These are phyloP conservation scores for Orchesella flavescens DNA, from an alignment of 2,888 invertebrate genomes.

Conservation along the genomic window DNA sequence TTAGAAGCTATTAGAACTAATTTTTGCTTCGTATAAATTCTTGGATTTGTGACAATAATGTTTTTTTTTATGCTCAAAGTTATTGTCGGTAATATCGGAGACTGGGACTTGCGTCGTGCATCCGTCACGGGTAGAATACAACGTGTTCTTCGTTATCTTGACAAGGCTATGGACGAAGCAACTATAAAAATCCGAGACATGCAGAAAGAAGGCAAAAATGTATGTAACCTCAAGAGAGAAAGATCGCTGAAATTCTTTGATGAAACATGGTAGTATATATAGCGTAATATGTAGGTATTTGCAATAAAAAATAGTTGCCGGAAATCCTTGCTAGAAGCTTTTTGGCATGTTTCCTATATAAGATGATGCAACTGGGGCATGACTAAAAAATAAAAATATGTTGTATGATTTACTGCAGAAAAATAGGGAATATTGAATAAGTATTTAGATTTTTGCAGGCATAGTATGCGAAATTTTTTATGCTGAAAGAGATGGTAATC, in stretches of 20 bases:
- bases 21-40: neutral
- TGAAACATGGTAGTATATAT: too few relatives aligned
- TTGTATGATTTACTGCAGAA: neutral
- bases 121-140: constrained; percentile 39
- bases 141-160: constrained; percentile 45
- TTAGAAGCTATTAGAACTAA: neutral
- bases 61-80: too few relatives aligned
- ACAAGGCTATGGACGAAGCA: constrained; percentile 50
- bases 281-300: too few relatives aligned
- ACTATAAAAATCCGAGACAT: constrained; percentile 49
- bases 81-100: constrained; percentile 39
- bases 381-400: constrained; percentile 30
- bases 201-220: constrained; percentile 50
- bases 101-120: constrained; percentile 38
- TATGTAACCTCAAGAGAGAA: constrained; percentile 1
- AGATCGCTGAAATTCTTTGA: too few relatives aligned
- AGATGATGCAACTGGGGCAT: constrained; percentile 46
- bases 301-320: neutral
- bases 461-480: neutral
- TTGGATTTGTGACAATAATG: neutral
- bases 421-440: neutral
- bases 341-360: constrained; percentile 10
- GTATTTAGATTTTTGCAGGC: neutral
- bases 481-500: neutral
- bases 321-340: neutral